Evolutionary conservation across 2,888 invertebrate species (phyloP).

Genomic region (Drosophila picticornis): DNA sequence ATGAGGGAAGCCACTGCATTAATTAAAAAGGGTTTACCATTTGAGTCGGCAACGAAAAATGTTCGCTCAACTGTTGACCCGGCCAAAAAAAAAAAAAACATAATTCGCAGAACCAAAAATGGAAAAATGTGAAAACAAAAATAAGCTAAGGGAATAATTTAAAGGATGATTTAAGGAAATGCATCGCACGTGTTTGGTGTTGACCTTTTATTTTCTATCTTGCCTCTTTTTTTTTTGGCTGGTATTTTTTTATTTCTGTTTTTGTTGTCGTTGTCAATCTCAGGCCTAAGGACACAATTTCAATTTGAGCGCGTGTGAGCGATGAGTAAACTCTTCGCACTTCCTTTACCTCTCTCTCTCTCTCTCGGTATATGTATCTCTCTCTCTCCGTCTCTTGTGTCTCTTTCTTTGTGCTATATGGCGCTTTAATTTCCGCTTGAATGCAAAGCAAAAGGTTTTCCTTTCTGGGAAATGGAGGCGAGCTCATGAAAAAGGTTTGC

Average conservation of each 20-base stretch:
- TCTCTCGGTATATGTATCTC: slow-evolving; percentile 19
- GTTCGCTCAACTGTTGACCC: slow-evolving; percentile 70
- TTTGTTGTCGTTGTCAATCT: slow-evolving; percentile 46
- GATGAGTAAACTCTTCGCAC: slow-evolving; percentile 19
- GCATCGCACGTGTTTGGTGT: slow-evolving; percentile 38
- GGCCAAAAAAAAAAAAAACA: slow-evolving; percentile 17
- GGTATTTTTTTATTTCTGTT: slow-evolving; percentile 1
- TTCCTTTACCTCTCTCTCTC: slow-evolving; percentile 2
- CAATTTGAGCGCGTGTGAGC: slow-evolving; percentile 60
- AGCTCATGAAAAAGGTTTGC: slow-evolving; percentile 49
- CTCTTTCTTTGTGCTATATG: slow-evolving; percentile 13
- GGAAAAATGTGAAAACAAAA: slow-evolving; percentile 9
- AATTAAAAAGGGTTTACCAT: slow-evolving; percentile 73
- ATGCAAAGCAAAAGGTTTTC: slow-evolving; percentile 75
- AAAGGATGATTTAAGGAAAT: slow-evolving; percentile 50
- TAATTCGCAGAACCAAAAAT: slow-evolving; percentile 9
- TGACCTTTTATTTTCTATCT: slow-evolving; percentile 15
- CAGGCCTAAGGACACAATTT: slow-evolving; percentile 70
- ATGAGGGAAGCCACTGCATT: slow-evolving; percentile 53
- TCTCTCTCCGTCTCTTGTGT: not conserved
- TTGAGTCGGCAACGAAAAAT: slow-evolving; percentile 40
- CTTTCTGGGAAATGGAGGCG: slow-evolving; percentile 16
- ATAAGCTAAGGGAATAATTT: slow-evolving; percentile 24
- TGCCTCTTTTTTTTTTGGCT: not conserved
- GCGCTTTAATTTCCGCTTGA: slow-evolving; percentile 79